Conservation (phyloP, 2,888 invertebrate species). For the Laothoe populi region DNA sequence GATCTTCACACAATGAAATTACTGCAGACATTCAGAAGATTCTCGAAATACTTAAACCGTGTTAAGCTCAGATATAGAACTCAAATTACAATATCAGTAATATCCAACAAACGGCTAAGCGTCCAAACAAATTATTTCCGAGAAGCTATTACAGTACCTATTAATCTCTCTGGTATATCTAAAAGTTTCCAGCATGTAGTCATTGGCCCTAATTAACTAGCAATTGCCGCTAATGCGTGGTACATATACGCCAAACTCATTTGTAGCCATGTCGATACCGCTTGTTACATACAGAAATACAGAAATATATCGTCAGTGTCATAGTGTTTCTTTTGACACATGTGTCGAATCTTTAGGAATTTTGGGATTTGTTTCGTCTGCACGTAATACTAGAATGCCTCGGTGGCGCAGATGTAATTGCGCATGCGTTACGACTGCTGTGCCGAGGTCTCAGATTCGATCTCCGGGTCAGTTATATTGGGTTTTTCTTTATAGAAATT, state of each 20-base stretch:
- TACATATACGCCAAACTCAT: conserved; percentile 70
- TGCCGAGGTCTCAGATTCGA: too few relatives aligned
- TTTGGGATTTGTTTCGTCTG: too few relatives aligned
- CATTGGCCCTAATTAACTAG: conserved; percentile 68
- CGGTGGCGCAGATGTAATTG: too few relatives aligned
- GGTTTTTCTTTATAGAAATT: too few relatives aligned
- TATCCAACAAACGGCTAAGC: background rate
- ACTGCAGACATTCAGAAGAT: too few relatives aligned
- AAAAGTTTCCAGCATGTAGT: conserved; percentile 24
- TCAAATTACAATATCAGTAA: background rate
- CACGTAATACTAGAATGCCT: too few relatives aligned
- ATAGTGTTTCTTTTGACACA: too few relatives aligned
- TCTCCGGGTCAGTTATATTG: too few relatives aligned
- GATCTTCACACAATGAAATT: too few relatives aligned
- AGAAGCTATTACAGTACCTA: conserved; percentile 24
- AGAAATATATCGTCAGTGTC: background rate
- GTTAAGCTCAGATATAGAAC: background rate
- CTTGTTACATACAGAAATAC: conserved; percentile 26
- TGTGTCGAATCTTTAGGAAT: too few relatives aligned
- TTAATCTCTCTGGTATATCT: conserved; percentile 21
- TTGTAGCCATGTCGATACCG: conserved; percentile 45
- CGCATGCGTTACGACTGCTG: too few relatives aligned
- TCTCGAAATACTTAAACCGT: too few relatives aligned
- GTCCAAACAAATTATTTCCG: conserved; percentile 19
- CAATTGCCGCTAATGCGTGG: conserved; percentile 76